Conservation (phyloP, 1,140 invertebrate species). For the Dendrolimus kikuchii region DNA sequence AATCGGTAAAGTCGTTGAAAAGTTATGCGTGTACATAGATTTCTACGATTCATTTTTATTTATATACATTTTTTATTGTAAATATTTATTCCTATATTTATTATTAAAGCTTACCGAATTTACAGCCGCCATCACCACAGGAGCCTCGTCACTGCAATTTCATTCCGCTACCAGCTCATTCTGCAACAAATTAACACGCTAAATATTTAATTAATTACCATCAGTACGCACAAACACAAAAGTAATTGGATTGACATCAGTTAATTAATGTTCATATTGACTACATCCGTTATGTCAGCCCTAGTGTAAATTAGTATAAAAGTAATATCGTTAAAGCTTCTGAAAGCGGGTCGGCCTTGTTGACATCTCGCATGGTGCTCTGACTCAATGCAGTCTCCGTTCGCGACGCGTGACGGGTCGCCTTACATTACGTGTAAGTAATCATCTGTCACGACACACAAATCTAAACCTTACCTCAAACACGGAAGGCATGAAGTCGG, state of each 20-base stretch:
- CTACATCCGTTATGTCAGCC: conserved; percentile 33
- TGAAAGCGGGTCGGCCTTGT: conserved; percentile 47
- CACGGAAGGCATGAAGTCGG: conserved; percentile 28
- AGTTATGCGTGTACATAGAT: too few relatives aligned
- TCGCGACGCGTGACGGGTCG: conserved; percentile 15
- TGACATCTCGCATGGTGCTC: conserved; percentile 44
- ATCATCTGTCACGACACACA: conserved; percentile 9
- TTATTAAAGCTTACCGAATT: conserved; percentile 47
- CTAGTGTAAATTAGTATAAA: conserved; percentile 55
- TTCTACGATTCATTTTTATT: too few relatives aligned
- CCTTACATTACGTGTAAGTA: conserved; percentile 27
- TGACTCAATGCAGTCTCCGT: conserved; percentile 59
- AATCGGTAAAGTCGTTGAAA: too few relatives aligned
- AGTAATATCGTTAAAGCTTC: conserved; percentile 51
- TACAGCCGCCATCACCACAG: conserved; percentile 52
- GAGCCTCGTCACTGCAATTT: conserved; percentile 13
- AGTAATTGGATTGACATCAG: neutral
- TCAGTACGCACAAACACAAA: neutral
- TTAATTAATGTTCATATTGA: conserved; percentile 16
- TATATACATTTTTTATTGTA: too few relatives aligned
- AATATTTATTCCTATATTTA: too few relatives aligned
- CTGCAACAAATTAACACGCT: conserved; percentile 44
- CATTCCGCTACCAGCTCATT: conserved; percentile 34
- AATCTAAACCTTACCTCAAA: conserved; percentile 31
- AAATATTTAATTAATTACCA: neutral